Conservation (phyloP, 2,797 vertebrate genomes). For the Sphaeramia orbicularis region DNA sequence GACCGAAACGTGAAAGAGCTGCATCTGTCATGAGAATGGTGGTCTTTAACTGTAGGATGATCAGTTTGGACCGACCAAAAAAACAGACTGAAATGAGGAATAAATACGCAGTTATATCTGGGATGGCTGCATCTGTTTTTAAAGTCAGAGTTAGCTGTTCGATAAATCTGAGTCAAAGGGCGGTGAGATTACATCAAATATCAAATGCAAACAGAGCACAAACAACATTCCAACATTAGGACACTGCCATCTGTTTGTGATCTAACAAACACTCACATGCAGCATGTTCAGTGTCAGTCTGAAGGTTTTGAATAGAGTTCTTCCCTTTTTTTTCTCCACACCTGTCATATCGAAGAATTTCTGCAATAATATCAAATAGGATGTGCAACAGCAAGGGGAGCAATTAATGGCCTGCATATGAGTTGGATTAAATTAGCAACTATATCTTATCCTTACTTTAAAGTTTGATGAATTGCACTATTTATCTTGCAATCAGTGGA, state of each 20-base stretch:
- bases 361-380: conserved; percentile 20
- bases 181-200: conserved; percentile 50
- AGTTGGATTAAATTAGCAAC: conserved; percentile 1
- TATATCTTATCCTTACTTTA: conserved; percentile 2
- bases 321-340: conserved; percentile 34
- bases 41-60: not conserved
- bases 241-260: conserved; percentile 77
- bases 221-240: conserved; percentile 67
- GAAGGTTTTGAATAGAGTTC: conserved; percentile 41
- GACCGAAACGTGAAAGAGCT: conserved; percentile 47
- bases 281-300: conserved; percentile 67
- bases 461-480: conserved; percentile 1
- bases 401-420: not conserved
- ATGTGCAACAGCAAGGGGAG: not conserved
- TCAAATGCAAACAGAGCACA: conserved; percentile 41
- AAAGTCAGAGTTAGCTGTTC: not conserved
- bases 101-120: conserved; percentile 10
- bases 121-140: conserved; percentile 1
- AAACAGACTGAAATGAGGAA: conserved; percentile 3
- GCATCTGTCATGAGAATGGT: conserved; percentile 27
- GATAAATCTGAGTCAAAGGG: conserved; percentile 24
- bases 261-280: conserved; percentile 53
- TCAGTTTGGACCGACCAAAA: conserved; percentile 11
- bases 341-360: conserved; percentile 46
- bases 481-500: not conserved